A percentile compares a stretch with the other conserved stretches of the same genome.
phyloP scores from a whole-genome alignment of 2,888 invertebrate genomes.

The Sabatieria punctata region DNA sequence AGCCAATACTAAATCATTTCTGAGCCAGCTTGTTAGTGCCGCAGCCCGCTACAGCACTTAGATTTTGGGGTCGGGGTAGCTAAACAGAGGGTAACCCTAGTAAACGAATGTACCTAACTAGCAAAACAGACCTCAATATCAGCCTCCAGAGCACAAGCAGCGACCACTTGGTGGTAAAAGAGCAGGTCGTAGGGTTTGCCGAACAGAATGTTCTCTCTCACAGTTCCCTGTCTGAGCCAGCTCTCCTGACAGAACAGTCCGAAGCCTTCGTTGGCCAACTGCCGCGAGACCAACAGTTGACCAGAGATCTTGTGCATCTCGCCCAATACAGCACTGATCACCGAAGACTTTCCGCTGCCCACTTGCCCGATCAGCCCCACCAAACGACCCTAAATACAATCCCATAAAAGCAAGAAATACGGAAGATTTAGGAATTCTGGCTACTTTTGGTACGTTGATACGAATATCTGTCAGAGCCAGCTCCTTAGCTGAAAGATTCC shows the following conservation, averaged over 20 bases:
- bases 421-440: neutral
- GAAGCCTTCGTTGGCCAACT: slow-evolving; percentile 40
- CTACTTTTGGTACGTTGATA: too few relatives aligned
- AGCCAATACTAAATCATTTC: too few relatives aligned
- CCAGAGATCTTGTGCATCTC: slow-evolving; percentile 43
- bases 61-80: too few relatives aligned
- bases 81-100: too few relatives aligned
- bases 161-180: slow-evolving; percentile 56
- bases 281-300: neutral
- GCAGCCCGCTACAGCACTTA: too few relatives aligned
- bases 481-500: too few relatives aligned
- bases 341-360: slow-evolving; percentile 74
- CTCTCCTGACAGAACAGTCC: slow-evolving; percentile 71
- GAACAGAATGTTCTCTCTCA: slow-evolving; percentile 82
- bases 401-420: neutral
- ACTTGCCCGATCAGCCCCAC: slow-evolving; percentile 71
- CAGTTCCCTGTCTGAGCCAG: slow-evolving; percentile 64
- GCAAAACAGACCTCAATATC: slow-evolving; percentile 46
- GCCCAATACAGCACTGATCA: slow-evolving; percentile 64
- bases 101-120: too few relatives aligned
- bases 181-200: slow-evolving; percentile 61
- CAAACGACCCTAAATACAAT: slow-evolving; percentile 22
- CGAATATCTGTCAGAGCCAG: too few relatives aligned
- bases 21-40: too few relatives aligned
- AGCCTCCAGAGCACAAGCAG: slow-evolving; percentile 63